A percentile compares a stretch with the other conserved stretches of the same genome.
Evolutionary conservation across 2,797 vertebrate genomes (phyloP).

Genomic region (Chelidonichthys spinosus): DNA sequence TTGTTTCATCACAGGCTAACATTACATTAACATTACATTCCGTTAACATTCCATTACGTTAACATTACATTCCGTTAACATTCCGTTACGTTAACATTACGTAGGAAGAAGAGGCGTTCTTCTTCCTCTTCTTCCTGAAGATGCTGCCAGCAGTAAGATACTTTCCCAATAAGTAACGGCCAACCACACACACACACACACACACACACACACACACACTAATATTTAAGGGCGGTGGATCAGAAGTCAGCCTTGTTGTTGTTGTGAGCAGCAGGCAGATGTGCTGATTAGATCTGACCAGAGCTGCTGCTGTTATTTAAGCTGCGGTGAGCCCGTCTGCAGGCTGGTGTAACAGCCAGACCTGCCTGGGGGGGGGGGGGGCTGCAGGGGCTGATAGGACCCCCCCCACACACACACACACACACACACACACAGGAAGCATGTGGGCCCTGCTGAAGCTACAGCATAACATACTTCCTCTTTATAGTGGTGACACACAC

Average conservation of each 20-base stretch:
- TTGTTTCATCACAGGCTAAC: no score
- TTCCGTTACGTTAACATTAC: no score
- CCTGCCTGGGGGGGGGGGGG: constrained; percentile 49
- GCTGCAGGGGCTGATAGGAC: constrained; percentile 73
- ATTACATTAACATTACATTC: no score
- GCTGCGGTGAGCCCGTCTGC: constrained; percentile 73
- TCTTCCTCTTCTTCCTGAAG: constrained; percentile 35
- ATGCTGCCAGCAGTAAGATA: constrained; percentile 63
- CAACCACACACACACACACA: constrained; percentile 11
- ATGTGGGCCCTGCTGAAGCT: constrained; percentile 54
- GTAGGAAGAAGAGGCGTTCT: no score
- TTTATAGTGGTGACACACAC: constrained; percentile 47
- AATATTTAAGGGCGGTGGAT: no score
- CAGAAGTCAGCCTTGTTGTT: constrained; percentile 31
- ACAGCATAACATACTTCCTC: constrained; percentile 73
- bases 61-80: no score
- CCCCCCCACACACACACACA: constrained; percentile 20
- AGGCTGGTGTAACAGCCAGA: constrained; percentile 83
- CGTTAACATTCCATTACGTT: no score
- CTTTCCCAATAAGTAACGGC: constrained; percentile 72
- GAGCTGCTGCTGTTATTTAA: constrained; percentile 71
- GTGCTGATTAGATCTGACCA: constrained; percentile 74
- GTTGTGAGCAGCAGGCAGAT: constrained; percentile 67
- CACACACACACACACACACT: no score
- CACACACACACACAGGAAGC: constrained; percentile 67